Percentiles rank a stretch among this genome's conserved stretches.
Conservation (phyloP, 37 sponge, comb jelly and placozoan species). For the Oopsacas minuta region DNA sequence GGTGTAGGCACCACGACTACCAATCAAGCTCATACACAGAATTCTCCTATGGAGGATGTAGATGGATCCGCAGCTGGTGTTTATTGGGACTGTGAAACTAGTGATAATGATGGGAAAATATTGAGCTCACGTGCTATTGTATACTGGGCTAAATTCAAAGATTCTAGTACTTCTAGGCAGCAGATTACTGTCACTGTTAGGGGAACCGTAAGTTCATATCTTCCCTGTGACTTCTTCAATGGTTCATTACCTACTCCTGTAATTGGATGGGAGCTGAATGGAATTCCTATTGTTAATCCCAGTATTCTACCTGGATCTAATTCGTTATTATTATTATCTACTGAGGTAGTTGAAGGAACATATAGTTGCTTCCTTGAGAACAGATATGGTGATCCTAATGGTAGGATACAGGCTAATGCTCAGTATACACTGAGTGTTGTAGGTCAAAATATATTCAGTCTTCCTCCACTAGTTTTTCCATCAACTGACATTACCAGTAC, state of each 20-base stretch:
- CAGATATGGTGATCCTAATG: no score
- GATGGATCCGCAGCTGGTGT: not conserved
- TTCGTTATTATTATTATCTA: no score
- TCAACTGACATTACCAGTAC: not conserved
- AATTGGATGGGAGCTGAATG: not conserved
- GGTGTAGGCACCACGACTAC: not conserved
- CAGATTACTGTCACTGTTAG: not conserved
- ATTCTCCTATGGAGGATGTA: not conserved
- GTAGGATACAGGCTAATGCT: no score
- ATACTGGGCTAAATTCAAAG: not conserved
- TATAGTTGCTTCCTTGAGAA: no score
- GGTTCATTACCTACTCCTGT: not conserved
- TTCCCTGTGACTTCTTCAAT: not conserved
- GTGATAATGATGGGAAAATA: not conserved
- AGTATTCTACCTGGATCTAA: not conserved
- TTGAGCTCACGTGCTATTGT: not conserved
- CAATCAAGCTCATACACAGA: not conserved
- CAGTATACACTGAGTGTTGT: no score
- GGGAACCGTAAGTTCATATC: not conserved
- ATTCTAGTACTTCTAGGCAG: not conserved
- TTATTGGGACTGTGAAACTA: not conserved
- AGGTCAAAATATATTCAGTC: no score
- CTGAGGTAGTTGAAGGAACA: no score
- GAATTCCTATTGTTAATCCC: not conserved
- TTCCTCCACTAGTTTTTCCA: no score